Percentiles rank a stretch among this genome's conserved stretches.
These are phyloP conservation scores for Protomyctophum bolini DNA, from an alignment of 2,113 vertebrate species.

Conservation along the genomic window DNA sequence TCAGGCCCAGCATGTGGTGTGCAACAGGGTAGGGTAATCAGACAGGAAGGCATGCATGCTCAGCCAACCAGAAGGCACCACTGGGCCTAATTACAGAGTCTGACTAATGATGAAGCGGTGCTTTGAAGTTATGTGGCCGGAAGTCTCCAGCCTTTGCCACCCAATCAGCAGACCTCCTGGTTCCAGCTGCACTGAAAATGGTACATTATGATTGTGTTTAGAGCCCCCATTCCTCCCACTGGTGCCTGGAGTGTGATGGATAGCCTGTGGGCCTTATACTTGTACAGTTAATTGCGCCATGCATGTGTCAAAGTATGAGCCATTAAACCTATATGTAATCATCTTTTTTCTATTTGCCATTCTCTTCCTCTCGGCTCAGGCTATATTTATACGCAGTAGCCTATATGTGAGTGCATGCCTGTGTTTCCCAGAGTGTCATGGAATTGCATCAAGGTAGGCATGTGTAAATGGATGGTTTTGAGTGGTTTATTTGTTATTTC, in stretches of 20 bases:
- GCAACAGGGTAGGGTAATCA: constrained; percentile 10
- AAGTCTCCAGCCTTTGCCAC: constrained; percentile 29
- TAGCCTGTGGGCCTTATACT: constrained; percentile 9
- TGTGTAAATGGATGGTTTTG: constrained; percentile 5
- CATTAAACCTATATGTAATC: neutral
- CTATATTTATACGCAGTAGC: neutral
- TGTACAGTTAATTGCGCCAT: neutral
- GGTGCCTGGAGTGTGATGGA: constrained; percentile 14
- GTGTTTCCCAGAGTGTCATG: neutral
- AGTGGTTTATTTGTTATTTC: constrained; percentile 2
- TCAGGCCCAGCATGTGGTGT: constrained; percentile 42
- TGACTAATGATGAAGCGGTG: constrained; percentile 50
- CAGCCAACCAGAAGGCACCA: constrained; percentile 47
- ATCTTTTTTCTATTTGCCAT: neutral
- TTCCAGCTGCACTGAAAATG: constrained; percentile 22
- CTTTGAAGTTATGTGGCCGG: constrained; percentile 22
- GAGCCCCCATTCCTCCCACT: constrained; percentile 27
- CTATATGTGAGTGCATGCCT: neutral
- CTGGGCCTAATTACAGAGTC: constrained; percentile 61
- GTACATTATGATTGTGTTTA: neutral
- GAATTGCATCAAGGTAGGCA: neutral
- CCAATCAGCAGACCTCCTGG: constrained; percentile 27
- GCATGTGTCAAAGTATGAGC: neutral
- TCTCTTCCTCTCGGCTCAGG: too few species aligned
- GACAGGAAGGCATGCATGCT: constrained; percentile 44